phyloP scores from a whole-genome alignment of 2,113 vertebrate genomes.

The Rhinichthys klamathensis region DNA sequence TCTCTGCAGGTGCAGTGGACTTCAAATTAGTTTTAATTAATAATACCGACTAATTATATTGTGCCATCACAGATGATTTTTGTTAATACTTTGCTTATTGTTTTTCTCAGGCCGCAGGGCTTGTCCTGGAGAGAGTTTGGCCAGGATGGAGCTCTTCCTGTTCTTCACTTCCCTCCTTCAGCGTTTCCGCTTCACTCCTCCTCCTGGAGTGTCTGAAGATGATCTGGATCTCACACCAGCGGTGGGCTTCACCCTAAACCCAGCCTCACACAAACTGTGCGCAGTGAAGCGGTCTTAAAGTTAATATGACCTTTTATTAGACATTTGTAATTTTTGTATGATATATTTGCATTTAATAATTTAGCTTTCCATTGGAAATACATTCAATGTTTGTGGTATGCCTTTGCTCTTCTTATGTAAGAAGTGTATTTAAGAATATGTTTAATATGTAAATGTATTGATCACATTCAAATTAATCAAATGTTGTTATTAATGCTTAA shows the following conservation, averaged over 20 bases:
- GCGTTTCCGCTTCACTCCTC: slow-evolving; percentile 71
- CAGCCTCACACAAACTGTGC: slow-evolving; percentile 73
- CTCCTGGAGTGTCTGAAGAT: slow-evolving; percentile 69
- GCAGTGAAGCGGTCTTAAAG: slow-evolving; percentile 49
- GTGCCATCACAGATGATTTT: background rate
- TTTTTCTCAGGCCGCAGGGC: slow-evolving; percentile 68
- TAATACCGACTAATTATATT: background rate
- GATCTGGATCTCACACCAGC: slow-evolving; percentile 74
- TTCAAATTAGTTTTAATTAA: background rate
- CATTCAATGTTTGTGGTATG: no score
- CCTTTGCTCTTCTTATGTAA: no score
- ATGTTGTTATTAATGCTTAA: no score
- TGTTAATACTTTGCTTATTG: background rate
- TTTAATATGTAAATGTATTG: no score
- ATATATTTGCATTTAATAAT: no score
- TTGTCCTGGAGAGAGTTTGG: slow-evolving; percentile 77
- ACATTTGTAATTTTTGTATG: no score
- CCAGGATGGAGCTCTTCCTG: slow-evolving; percentile 80
- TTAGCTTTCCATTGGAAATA: no score
- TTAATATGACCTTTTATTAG: no score
- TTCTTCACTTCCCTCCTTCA: slow-evolving; percentile 77
- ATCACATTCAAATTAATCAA: no score
- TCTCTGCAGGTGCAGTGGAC: slow-evolving; percentile 70
- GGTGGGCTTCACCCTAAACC: slow-evolving; percentile 71
- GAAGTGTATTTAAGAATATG: no score